Conservation (phyloP, 1,140 invertebrate genomes). For the Drosophila carrolli region DNA sequence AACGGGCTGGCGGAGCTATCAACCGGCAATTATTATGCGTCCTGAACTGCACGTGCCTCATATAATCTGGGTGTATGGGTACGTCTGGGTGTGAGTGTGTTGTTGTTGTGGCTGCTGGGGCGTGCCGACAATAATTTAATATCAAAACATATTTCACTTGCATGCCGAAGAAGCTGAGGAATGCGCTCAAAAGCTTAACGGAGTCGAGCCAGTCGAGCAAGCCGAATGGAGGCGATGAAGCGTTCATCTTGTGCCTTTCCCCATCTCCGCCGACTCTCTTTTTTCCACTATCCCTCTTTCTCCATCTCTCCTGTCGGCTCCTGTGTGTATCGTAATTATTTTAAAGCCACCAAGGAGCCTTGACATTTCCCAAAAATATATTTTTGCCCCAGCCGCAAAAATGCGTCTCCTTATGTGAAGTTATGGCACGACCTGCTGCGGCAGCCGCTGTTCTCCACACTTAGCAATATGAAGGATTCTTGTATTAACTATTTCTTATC, state of each 20-base stretch:
- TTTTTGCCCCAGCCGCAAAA: conserved; percentile 27
- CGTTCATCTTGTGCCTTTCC: conserved; percentile 32
- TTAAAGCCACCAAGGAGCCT: conserved; percentile 65
- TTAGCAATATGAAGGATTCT: background rate
- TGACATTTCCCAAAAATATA: conserved; percentile 60
- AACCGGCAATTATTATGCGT: conserved; percentile 80
- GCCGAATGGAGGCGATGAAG: conserved; percentile 55
- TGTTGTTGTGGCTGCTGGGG: conserved; percentile 29
- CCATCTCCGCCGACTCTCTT: background rate
- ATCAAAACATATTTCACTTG: conserved; percentile 82
- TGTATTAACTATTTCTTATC: background rate
- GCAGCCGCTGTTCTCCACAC: conserved; percentile 2
- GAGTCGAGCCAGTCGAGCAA: conserved; percentile 38
- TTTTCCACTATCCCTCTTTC: background rate
- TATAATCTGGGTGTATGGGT: conserved; percentile 13
- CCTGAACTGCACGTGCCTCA: conserved; percentile 48
- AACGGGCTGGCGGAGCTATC: conserved; percentile 45
- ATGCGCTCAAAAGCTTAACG: conserved; percentile 59
- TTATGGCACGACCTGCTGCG: conserved; percentile 46
- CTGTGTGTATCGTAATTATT: conserved; percentile 54
- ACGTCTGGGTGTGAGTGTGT: conserved; percentile 2
- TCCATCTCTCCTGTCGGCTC: background rate
- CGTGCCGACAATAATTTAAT: conserved; percentile 80
- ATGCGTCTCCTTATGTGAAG: conserved; percentile 44
- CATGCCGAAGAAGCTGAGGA: conserved; percentile 75